These are phyloP conservation scores for Macrophya alboannulata DNA, from an alignment of 2,888 invertebrate genomes.

Conservation along the genomic window DNA sequence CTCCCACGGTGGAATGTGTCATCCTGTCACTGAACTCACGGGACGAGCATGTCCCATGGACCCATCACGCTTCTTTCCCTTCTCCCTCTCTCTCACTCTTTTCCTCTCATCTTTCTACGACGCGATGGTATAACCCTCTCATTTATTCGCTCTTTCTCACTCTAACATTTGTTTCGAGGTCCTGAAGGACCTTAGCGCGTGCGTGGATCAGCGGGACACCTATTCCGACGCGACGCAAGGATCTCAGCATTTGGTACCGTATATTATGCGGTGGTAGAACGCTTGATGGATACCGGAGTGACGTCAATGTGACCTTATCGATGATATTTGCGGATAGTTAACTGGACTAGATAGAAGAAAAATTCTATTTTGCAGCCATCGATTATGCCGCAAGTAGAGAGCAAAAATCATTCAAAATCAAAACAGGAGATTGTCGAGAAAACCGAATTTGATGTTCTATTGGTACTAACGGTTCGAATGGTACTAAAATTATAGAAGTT, in stretches of 20 bases:
- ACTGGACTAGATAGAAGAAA: background rate
- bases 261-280: background rate
- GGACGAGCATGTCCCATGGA: slow-evolving; percentile 69
- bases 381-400: background rate
- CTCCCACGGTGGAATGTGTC: slow-evolving; percentile 78
- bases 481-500: too few species aligned
- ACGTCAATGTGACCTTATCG: slow-evolving; percentile 1
- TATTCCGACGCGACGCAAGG: slow-evolving; percentile 20
- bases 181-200: slow-evolving; percentile 34
- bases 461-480: too few species aligned
- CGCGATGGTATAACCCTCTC: slow-evolving; percentile 28
- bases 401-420: background rate
- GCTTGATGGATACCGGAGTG: slow-evolving; percentile 19
- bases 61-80: slow-evolving; percentile 66
- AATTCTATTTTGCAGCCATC: background rate
- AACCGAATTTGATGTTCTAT: background rate
- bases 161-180: slow-evolving; percentile 28
- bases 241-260: slow-evolving; percentile 1
- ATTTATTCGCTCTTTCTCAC: slow-evolving; percentile 1
- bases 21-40: slow-evolving; percentile 77
- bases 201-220: slow-evolving; percentile 41
- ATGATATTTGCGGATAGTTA: slow-evolving; percentile 1
- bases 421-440: background rate
- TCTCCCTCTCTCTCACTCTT: background rate
- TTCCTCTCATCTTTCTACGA: slow-evolving; percentile 3